Evolutionary conservation across 2,113 vertebrate genomes (phyloP).

Genomic region (Dunckerocampus dactyliophorus): DNA sequence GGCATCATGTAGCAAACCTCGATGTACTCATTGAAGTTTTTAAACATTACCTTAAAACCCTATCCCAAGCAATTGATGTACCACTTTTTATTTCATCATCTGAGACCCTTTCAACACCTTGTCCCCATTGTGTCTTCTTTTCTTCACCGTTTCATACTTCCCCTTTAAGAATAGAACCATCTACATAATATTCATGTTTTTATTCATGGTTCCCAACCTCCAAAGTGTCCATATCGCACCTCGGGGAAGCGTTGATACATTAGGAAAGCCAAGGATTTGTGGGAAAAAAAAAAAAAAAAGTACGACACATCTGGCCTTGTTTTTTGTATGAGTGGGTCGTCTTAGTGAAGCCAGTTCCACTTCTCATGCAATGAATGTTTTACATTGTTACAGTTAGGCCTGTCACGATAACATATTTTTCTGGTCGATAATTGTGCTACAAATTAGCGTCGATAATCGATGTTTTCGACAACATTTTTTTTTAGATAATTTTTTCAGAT

Average conservation of each 20-base stretch:
- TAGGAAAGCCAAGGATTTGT: slow-evolving; percentile 31
- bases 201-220: slow-evolving; percentile 46
- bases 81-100: not conserved
- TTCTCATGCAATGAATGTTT: not conserved
- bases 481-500: too few species aligned
- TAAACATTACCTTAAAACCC: too few species aligned
- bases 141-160: slow-evolving; percentile 28
- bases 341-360: not conserved
- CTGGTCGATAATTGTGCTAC: too few species aligned
- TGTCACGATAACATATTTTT: too few species aligned
- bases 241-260: slow-evolving; percentile 11
- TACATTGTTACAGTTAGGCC: too few species aligned
- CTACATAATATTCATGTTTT: slow-evolving; percentile 56
- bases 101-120: slow-evolving; percentile 22
- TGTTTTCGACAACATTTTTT: too few species aligned
- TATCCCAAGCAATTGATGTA: too few species aligned
- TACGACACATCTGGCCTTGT: slow-evolving; percentile 1
- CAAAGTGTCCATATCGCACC: slow-evolving; percentile 2
- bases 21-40: too few species aligned
- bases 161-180: slow-evolving; percentile 20
- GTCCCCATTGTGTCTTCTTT: slow-evolving; percentile 42
- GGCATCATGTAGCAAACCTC: too few species aligned
- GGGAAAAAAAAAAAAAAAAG: not conserved
- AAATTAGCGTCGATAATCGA: too few species aligned
- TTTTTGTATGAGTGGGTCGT: not conserved